These are phyloP conservation scores for Micromussa lordhowensis DNA, from an alignment of 92 coral and sea anemone species.

Conservation along the genomic window DNA sequence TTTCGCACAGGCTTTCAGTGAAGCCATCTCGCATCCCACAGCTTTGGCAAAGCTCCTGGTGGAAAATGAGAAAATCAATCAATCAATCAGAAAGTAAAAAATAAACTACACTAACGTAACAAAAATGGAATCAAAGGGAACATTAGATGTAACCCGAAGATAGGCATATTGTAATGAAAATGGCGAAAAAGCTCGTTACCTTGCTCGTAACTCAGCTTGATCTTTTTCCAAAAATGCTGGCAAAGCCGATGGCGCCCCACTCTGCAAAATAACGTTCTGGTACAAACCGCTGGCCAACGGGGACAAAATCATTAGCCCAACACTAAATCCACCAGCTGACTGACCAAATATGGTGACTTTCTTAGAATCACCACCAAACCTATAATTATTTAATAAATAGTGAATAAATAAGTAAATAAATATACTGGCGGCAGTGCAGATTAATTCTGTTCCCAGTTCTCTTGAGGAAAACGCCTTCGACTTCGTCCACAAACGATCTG, in stretches of 20 bases:
- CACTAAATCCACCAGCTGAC: constrained; percentile 64
- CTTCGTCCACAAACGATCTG: too few species aligned
- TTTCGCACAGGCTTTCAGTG: constrained; percentile 35
- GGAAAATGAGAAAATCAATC: neutral
- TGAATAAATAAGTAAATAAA: neutral
- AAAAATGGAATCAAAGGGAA: neutral
- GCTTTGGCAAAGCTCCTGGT: constrained; percentile 47
- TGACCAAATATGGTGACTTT: constrained; percentile 71
- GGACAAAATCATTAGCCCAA: constrained; percentile 60
- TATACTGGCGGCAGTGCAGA: too few species aligned
- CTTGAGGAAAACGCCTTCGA: too few species aligned
- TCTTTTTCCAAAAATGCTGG: constrained; percentile 14
- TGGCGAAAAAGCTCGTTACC: neutral
- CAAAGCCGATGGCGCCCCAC: constrained; percentile 61
- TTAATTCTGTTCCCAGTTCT: too few species aligned
- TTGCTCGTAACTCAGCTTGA: constrained; percentile 25
- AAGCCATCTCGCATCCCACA: constrained; percentile 24
- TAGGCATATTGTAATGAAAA: neutral
- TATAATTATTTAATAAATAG: neutral
- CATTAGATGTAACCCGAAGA: neutral
- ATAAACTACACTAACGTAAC: neutral
- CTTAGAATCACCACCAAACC: constrained; percentile 63
- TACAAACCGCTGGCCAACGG: constrained; percentile 66
- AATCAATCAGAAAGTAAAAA: too few species aligned
- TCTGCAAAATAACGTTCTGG: constrained; percentile 57